Percentiles rank a stretch among this genome's conserved stretches.
Conservation (phyloP, 2,797 vertebrate species). For the Fratercula arctica region DNA sequence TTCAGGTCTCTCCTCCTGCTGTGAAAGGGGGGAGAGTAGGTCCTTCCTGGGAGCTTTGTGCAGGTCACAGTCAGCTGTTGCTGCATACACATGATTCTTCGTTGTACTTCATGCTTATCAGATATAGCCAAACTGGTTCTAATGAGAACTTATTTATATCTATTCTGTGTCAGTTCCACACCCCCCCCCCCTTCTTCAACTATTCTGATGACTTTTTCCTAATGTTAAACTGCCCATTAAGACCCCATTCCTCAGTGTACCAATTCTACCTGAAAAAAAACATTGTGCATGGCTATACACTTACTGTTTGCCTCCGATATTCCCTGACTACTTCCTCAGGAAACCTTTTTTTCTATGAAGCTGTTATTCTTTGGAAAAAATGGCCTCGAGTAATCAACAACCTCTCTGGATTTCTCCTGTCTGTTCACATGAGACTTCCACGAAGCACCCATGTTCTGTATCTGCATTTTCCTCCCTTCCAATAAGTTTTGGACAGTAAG, state of each 20-base stretch:
- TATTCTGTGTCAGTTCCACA: not conserved
- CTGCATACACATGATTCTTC: not conserved
- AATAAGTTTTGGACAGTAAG: not conserved
- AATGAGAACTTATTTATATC: not conserved
- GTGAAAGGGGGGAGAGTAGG: too few relatives aligned
- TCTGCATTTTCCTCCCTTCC: not conserved
- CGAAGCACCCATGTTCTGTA: not conserved
- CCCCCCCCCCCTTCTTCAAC: not conserved
- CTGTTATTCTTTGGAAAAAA: not conserved
- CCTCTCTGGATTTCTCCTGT: not conserved
- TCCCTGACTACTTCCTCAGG: not conserved
- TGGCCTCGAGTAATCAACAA: not conserved
- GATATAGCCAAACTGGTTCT: not conserved
- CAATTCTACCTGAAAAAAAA: not conserved
- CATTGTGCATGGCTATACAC: not conserved
- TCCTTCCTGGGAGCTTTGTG: not conserved
- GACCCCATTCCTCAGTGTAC: rapidly evolving
- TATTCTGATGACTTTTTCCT: not conserved
- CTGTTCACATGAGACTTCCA: not conserved
- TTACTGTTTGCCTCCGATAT: not conserved
- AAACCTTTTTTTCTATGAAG: not conserved
- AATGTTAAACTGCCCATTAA: not conserved
- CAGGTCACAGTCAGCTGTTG: not conserved
- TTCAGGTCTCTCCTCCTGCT: not conserved
- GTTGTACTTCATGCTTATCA: not conserved